These are phyloP conservation scores for Bradypodion pumilum DNA, from an alignment of 2,797 vertebrate genomes.

Conservation along the genomic window DNA sequence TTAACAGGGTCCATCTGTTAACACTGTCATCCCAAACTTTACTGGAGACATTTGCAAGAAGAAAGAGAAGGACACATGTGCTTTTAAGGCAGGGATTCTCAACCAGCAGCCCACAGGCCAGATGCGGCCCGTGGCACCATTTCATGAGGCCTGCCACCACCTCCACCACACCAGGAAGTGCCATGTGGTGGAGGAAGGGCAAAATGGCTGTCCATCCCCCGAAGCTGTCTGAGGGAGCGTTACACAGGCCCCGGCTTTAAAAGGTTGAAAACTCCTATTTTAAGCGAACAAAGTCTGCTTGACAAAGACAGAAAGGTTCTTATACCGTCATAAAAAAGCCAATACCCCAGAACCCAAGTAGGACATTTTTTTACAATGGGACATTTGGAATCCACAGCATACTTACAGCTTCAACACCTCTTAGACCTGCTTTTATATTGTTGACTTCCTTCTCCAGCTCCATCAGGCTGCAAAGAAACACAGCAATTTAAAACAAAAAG, in stretches of 20 bases:
- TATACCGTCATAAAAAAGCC: constrained; percentile 60
- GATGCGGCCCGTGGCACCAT: no score
- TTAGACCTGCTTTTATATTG: constrained; percentile 90
- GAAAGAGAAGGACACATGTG: constrained; percentile 36
- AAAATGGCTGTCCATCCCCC: no score
- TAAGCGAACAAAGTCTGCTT: constrained; percentile 47
- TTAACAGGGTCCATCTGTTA: constrained; percentile 58
- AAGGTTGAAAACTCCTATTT: no score
- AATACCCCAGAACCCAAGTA: constrained; percentile 38
- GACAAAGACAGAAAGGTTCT: constrained; percentile 48
- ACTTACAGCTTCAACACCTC: constrained; percentile 96
- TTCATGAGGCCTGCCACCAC: no score
- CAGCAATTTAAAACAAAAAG: constrained; percentile 62
- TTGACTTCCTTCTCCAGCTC: constrained; percentile 97
- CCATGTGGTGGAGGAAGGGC: no score
- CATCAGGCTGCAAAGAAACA: constrained; percentile 80
- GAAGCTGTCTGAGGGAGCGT: no score
- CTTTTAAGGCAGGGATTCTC: no score
- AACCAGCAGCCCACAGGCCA: no score
- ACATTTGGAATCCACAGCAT: constrained; percentile 47
- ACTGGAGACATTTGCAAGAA: constrained; percentile 43
- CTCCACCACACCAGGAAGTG: no score
- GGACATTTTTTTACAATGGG: constrained; percentile 51
- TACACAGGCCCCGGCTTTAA: no score
- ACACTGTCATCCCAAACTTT: constrained; percentile 57